These are phyloP conservation scores for Noctua janthina DNA, from an alignment of 2,888 invertebrate species.

Conservation along the genomic window DNA sequence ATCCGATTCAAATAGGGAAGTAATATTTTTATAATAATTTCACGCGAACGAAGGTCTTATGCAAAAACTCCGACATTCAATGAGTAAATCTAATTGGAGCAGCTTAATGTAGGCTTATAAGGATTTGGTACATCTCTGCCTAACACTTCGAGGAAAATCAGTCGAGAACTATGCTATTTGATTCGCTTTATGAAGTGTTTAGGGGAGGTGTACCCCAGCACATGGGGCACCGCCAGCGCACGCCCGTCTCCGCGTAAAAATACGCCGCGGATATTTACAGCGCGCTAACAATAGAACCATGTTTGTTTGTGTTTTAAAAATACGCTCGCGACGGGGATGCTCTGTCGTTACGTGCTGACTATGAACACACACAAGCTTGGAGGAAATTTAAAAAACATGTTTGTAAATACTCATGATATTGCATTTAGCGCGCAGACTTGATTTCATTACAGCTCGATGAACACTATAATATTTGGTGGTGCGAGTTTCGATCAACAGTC, in stretches of 20 bases:
- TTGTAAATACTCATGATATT: neutral
- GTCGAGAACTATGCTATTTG: neutral
- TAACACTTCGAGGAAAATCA: neutral
- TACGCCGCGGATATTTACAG: slow-evolving; percentile 56
- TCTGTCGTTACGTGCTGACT: slow-evolving; percentile 8
- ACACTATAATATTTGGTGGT: slow-evolving; percentile 27
- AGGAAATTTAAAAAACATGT: neutral
- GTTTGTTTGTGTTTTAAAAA: slow-evolving; percentile 63
- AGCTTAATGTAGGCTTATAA: neutral
- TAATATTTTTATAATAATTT: too few species aligned
- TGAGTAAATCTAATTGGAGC: neutral
- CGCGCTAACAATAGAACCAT: slow-evolving; percentile 45
- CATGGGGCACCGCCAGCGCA: neutral
- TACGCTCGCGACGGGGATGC: slow-evolving; percentile 27
- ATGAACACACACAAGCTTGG: neutral
- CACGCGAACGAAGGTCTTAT: too few species aligned
- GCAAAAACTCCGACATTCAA: too few species aligned
- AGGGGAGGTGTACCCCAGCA: neutral
- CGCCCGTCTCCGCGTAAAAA: slow-evolving; percentile 21
- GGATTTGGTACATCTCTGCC: neutral
- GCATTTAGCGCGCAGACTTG: neutral
- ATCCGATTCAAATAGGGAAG: neutral
- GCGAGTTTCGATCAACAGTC: slow-evolving; percentile 17
- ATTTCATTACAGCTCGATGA: slow-evolving; percentile 1
- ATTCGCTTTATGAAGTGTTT: neutral